Conservation (phyloP, 1,140 invertebrate species). For the Drosophila busckii region DNA sequence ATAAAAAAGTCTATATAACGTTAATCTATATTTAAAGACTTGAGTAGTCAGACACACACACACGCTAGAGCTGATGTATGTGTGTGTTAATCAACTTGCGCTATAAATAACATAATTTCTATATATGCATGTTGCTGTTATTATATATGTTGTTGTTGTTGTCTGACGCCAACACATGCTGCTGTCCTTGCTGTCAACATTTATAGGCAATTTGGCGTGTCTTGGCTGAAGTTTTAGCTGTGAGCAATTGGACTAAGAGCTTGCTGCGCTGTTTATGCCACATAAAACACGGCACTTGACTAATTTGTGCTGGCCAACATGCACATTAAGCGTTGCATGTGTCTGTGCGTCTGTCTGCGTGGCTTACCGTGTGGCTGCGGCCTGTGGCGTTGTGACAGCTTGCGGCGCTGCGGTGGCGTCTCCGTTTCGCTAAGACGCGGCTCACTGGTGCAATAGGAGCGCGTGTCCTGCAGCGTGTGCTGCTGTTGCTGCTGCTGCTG, state of each 20-base stretch:
- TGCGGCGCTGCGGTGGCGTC: conserved; percentile 76
- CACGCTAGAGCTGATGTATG: too few relatives aligned
- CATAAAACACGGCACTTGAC: conserved; percentile 58
- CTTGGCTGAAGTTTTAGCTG: conserved; percentile 24
- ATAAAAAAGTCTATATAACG: too few relatives aligned
- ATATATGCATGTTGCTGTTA: too few relatives aligned
- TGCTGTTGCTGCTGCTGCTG: conserved; percentile 71
- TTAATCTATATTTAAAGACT: too few relatives aligned
- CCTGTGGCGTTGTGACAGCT: conserved; percentile 80
- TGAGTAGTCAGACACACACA: too few relatives aligned
- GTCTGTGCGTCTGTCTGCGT: too few relatives aligned
- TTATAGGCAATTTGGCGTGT: conserved; percentile 49
- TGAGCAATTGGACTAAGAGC: conserved; percentile 59
- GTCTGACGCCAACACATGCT: conserved; percentile 6
- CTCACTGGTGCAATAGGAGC: conserved; percentile 76
- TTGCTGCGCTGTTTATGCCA: conserved; percentile 40
- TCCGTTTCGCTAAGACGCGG: conserved; percentile 77
- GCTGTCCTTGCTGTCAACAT: conserved; percentile 20
- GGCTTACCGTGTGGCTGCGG: conserved; percentile 79
- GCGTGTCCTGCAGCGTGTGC: conserved; percentile 66
- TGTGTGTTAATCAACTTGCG: too few relatives aligned
- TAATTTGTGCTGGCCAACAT: conserved; percentile 62
- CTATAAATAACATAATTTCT: too few relatives aligned
- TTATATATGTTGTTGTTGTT: too few relatives aligned
- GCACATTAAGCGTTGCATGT: too few relatives aligned